Base-by-base conservation (phyloP, 2,888 invertebrate genomes). In the Drosophila formosana region DNA sequence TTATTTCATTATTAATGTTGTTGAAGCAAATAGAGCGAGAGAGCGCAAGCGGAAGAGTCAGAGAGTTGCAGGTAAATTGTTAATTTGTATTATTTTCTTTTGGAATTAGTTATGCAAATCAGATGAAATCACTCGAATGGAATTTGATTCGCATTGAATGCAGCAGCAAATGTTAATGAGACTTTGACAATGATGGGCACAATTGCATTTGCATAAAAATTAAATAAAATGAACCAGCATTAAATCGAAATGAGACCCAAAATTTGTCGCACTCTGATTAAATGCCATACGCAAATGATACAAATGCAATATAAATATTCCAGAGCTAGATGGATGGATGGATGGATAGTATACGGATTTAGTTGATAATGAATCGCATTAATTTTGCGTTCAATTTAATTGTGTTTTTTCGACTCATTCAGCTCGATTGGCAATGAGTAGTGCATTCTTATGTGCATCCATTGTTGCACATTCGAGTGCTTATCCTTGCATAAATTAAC, bases 61-160 rank as follows among this genome's bases (percentile, higher is more conserved):
- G 18, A 18, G 18, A 30, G 30, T 26, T 6, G 39, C 18, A n/a
- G 39, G 39, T 41, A 18, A 41, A 41, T 41, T 41, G 5, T 32
- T 45, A 32, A 56, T 45, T 45, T 56, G 45, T 45, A 26, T 56
- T 26, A 56, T 55, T 26, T 56, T 41, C 11, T 18, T 47, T 46
- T 51, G 43, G 39, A 58, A 65, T 65, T 46, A 65, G 8, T 25
- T 37, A 60, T 62, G 73, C 55, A 68, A 74, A 67, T 67, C 49
- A 55, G 39, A 18, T 43, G 5, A 43, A 72, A 71, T 62, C 39
- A 57, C n/a, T 43, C 45, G 49, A 28, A 43, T 49, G 45, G 13
- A 9, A 18, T 57, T 76, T 32, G 47, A 37, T 49, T 37, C 9
- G 30, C 9, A 34, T 34, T 26, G 25, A 58, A 66, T 51, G 37